Conservation (phyloP, 2,113 vertebrate species). For the Calidris pygmaea region DNA sequence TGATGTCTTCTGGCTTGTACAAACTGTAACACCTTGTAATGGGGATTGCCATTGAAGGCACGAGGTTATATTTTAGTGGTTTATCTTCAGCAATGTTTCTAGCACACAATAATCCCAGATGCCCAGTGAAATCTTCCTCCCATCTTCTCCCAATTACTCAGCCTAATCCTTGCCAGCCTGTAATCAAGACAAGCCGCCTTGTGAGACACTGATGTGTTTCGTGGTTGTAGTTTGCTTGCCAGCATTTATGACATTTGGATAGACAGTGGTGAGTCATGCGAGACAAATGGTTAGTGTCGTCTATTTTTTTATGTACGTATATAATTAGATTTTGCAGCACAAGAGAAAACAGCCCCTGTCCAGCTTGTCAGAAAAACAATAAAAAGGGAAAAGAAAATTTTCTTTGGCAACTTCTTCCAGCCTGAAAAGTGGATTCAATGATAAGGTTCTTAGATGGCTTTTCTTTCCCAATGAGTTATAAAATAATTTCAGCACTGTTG, state of each 20-base stretch:
- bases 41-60: background rate
- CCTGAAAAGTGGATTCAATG: background rate
- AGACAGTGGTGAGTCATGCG: slow-evolving; percentile 45
- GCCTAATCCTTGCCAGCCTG: background rate
- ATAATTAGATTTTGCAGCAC: slow-evolving; percentile 41
- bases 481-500: background rate
- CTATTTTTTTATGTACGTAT: slow-evolving; percentile 4
- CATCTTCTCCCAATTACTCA: slow-evolving; percentile 40
- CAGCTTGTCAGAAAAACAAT: slow-evolving; percentile 11
- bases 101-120: background rate
- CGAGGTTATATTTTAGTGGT: background rate
- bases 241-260: slow-evolving; percentile 53
- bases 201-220: slow-evolving; percentile 17
- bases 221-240: slow-evolving; percentile 20
- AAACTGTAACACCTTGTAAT: rapidly evolving
- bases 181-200: slow-evolving; percentile 18
- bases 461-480: background rate
- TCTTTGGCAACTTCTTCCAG: background rate
- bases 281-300: slow-evolving; percentile 34
- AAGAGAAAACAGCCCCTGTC: slow-evolving; percentile 15
- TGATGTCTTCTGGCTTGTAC: background rate
- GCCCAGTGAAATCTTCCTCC: background rate
- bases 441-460: background rate
- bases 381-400: background rate
- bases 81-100: background rate